Evolutionary conservation across 2,888 invertebrate genomes (phyloP), one percentile per base, ranked within the genome.

Genomic region (Acrobeloides nanus): DNA sequence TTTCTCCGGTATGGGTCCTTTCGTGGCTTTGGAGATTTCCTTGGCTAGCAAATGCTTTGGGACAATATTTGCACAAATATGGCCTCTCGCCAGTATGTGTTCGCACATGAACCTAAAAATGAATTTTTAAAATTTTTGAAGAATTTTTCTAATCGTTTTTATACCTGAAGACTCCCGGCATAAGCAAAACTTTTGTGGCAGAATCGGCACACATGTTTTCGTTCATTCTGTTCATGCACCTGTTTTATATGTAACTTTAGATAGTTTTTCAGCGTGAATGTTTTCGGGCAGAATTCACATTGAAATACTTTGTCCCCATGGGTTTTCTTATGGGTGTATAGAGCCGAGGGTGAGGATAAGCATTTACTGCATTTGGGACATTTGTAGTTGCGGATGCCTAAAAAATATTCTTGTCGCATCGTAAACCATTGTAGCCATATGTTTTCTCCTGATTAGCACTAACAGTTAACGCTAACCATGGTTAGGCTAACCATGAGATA

Each of bases 241-340:
- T 68, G 71, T 41, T 64, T 66, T 27, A 73, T 65, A 47, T 73
- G 73, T 23, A 73, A 54, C 35, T 70, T 72, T 49, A 73, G 53
- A 49, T 73, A 73, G 57, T 73, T 73, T 47, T 71, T 69, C 43
- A 74, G 50, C 6, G 73, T 70, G 51, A 73, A 73, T 1, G 65
- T 66, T 51, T 73, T 73, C 8, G 68, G 59, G 43, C 73, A 74
- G 38, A 55, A 62, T 4, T 56, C 53, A 46, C 73, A 73, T 54
- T 68, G 55, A 49, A 68, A 73, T 10, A 54, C 49, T 44, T 73
- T 73, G 38, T 70, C 71, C 20, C 73, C 72, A 48, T 73, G 73
- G 3, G 73, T 73, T 49, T 73, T 71, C 51, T 73, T 73, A 55
- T 73, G 73, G 7, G 73, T 72, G 53, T 74, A 73, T 17, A 73